Evolutionary conservation across 2,797 vertebrate species (phyloP).

Genomic region (Rousettus madagascariensis): DNA sequence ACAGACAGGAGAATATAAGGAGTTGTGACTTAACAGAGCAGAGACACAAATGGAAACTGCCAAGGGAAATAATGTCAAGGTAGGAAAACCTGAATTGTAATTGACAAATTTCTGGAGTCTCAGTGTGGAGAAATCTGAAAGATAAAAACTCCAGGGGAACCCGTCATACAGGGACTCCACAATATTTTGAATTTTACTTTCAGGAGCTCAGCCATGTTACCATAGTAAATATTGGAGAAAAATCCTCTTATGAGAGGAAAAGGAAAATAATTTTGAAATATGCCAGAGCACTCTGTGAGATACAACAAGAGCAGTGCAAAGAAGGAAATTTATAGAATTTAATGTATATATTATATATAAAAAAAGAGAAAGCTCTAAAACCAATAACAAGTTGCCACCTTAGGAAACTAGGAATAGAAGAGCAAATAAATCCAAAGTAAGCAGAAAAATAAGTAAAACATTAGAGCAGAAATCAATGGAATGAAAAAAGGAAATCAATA

Average conservation of each 20-base stretch:
- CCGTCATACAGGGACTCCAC: neutral
- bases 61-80: neutral
- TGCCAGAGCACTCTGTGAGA: neutral
- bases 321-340: neutral
- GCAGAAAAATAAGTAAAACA: neutral
- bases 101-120: neutral
- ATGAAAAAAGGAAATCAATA: neutral
- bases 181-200: neutral
- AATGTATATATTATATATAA: neutral
- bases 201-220: neutral
- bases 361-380: neutral
- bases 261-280: neutral
- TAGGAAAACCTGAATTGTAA: neutral
- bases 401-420: neutral
- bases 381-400: neutral
- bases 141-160: neutral
- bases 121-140: neutral
- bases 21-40: neutral
- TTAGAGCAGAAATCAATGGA: neutral
- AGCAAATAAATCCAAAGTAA: neutral
- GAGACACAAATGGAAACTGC: neutral
- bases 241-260: neutral
- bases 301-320: neutral
- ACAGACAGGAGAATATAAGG: neutral
- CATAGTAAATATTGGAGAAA: neutral